Conservation (phyloP, 2,113 vertebrate genomes). For the Connochaetes taurinus region DNA sequence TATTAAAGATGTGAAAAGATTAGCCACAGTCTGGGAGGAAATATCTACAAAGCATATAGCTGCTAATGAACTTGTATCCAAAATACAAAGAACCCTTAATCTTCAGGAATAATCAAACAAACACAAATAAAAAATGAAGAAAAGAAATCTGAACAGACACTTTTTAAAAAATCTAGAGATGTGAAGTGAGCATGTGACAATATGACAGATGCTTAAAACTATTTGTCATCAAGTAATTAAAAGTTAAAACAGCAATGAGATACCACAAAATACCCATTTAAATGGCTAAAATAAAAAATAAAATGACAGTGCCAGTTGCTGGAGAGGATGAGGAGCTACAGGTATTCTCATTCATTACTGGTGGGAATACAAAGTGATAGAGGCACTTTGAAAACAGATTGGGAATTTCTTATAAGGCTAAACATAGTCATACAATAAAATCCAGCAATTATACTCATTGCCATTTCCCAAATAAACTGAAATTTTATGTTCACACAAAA, state of each 20-base stretch:
- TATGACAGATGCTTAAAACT: neutral
- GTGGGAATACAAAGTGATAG: neutral
- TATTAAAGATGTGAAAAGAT: neutral
- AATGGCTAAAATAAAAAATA: neutral
- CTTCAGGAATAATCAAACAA: neutral
- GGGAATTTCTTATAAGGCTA: neutral
- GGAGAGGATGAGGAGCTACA: neutral
- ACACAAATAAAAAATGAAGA: neutral
- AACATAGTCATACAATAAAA: neutral
- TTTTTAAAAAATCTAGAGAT: neutral
- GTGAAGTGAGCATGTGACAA: neutral
- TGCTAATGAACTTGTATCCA: neutral
- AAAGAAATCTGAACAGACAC: neutral
- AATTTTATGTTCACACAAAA: neutral
- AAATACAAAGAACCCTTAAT: neutral
- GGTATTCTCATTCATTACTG: neutral
- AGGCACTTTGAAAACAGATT: neutral
- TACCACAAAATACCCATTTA: neutral
- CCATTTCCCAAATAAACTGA: neutral
- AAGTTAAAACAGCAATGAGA: neutral
- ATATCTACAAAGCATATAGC: neutral
- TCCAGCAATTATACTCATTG: neutral
- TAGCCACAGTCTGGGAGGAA: neutral
- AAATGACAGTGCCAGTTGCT: neutral
- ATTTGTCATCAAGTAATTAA: neutral